Percentiles rank a stretch among this genome's conserved stretches.
phyloP scores from a whole-genome alignment of 1,140 invertebrate species.

The Zophobas atratus region DNA sequence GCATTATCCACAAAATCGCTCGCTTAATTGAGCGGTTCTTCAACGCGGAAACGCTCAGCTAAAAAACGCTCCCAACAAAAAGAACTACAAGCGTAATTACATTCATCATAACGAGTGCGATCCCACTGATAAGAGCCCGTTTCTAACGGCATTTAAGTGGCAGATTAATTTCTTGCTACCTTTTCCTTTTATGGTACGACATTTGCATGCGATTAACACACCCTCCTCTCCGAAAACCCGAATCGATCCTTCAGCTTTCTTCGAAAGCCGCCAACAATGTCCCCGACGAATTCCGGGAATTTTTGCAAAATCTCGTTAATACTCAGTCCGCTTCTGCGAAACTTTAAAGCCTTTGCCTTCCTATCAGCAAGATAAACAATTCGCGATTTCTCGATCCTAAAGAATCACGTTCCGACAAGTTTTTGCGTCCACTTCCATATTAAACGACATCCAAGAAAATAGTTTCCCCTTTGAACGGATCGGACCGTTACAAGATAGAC shows the following conservation, averaged over 20 bases:
- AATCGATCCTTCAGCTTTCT: not conserved
- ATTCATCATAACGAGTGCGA: conserved; percentile 14
- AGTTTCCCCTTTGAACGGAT: conserved; percentile 39
- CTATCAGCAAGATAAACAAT: conserved; percentile 34
- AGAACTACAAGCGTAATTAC: conserved; percentile 7
- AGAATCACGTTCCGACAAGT: conserved; percentile 23
- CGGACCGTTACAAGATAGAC: conserved; percentile 19
- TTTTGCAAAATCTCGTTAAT: conserved; percentile 1
- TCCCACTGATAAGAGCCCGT: conserved; percentile 8
- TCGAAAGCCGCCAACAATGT: too few species aligned
- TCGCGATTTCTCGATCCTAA: conserved; percentile 18
- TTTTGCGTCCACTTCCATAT: conserved; percentile 25
- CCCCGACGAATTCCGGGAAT: not conserved
- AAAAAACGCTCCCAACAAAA: not conserved
- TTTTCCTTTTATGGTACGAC: conserved; percentile 17
- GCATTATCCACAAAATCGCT: conserved; percentile 7
- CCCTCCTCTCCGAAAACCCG: not conserved
- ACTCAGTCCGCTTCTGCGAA: conserved; percentile 13
- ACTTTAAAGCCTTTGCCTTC: conserved; percentile 5
- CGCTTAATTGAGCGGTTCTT: conserved; percentile 13
- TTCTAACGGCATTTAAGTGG: conserved; percentile 5
- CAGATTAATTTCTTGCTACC: conserved; percentile 11
- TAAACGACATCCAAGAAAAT: conserved; percentile 40
- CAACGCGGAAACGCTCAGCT: not conserved
- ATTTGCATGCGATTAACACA: conserved; percentile 23